Evolutionary conservation across 2,797 vertebrate genomes (phyloP).

Genomic region (Hydrolagus colliei): DNA sequence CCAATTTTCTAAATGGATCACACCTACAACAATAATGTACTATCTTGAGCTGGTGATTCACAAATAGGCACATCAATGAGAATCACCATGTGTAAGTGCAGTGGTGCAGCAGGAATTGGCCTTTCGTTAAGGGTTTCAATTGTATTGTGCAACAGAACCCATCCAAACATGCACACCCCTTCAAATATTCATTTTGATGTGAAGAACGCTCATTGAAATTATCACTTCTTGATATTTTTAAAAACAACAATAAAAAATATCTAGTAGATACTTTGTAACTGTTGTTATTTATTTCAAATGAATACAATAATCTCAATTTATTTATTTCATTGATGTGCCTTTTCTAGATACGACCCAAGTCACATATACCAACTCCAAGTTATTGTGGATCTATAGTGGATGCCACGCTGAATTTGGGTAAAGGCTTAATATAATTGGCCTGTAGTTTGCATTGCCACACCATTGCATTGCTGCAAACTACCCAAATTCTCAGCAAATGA

Average conservation of each 20-base stretch:
- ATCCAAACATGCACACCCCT: background rate
- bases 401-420: too few species aligned
- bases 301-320: too few species aligned
- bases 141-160: background rate
- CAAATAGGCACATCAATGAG: background rate
- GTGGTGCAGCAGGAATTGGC: background rate
- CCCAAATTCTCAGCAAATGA: too few species aligned
- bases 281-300: background rate
- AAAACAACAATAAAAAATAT: background rate
- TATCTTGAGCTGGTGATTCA: background rate
- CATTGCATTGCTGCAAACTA: too few species aligned
- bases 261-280: background rate
- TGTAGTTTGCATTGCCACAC: too few species aligned
- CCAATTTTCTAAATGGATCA: too few species aligned
- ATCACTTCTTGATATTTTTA: background rate
- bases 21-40: background rate
- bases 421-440: too few species aligned
- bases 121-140: background rate
- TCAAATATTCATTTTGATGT: background rate
- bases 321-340: too few species aligned
- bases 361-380: too few species aligned
- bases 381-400: too few species aligned
- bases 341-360: too few species aligned
- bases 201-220: too few species aligned
- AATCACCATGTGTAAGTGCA: background rate